A percentile compares a stretch with the other conserved stretches of the same genome.
These are phyloP conservation scores for Platycercus adscitus DNA, from an alignment of 2,113 vertebrate species.

Conservation along the genomic window DNA sequence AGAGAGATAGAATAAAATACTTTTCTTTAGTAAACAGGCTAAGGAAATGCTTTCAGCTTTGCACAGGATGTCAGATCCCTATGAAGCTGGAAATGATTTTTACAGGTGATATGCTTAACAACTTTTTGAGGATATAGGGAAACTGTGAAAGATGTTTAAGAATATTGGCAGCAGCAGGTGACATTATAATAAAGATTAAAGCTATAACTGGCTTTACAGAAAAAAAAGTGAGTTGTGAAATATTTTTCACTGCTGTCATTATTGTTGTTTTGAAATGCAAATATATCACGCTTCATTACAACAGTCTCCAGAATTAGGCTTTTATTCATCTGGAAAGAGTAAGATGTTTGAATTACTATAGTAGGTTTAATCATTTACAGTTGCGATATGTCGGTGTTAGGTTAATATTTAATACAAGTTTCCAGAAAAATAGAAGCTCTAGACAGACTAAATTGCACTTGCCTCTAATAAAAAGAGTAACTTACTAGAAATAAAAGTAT, in stretches of 20 bases:
- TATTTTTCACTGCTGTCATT: constrained; percentile 25
- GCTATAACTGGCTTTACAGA: neutral
- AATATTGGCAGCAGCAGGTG: neutral
- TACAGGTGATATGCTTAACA: neutral
- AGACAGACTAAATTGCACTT: neutral
- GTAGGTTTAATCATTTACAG: neutral
- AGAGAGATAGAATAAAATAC: neutral
- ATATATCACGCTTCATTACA: neutral
- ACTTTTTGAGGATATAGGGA: neutral
- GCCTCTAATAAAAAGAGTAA: neutral
- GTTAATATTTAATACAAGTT: constrained; percentile 19
- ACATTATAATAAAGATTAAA: constrained; percentile 37
- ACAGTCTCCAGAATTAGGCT: neutral
- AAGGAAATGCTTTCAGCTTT: neutral
- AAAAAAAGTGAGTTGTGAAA: neutral
- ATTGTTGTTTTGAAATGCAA: constrained; percentile 40
- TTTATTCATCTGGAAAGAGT: constrained; percentile 1
- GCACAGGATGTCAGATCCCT: neutral
- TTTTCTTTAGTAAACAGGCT: neutral
- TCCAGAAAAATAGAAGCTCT: neutral
- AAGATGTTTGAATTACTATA: neutral
- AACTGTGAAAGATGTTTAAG: neutral
- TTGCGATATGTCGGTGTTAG: neutral
- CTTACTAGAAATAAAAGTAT: neutral
- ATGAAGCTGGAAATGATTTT: neutral